Conservation (phyloP, 2,888 invertebrate genomes). For the Tupiocoris notatus region DNA sequence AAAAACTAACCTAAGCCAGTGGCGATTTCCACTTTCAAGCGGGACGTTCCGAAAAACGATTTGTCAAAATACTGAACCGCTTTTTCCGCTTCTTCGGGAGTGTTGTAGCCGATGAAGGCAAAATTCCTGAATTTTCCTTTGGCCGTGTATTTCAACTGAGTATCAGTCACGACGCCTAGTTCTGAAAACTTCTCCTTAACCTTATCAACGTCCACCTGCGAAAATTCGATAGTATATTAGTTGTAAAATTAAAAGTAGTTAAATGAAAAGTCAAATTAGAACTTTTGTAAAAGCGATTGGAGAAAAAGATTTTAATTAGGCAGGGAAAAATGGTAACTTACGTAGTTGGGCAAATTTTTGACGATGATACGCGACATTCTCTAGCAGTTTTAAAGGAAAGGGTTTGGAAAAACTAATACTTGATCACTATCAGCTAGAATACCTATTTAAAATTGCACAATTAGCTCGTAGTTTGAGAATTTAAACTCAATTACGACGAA, state of each 20-base stretch:
- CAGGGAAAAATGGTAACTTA: slow-evolving; percentile 58
- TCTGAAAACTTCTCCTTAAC: slow-evolving; percentile 72
- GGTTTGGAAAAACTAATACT: no score
- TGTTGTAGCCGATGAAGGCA: slow-evolving; percentile 88
- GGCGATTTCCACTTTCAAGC: slow-evolving; percentile 59
- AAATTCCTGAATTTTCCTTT: slow-evolving; percentile 91
- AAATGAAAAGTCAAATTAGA: no score
- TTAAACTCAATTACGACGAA: no score
- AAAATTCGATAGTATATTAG: no score
- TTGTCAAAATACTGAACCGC: slow-evolving; percentile 80
- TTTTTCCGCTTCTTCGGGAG: slow-evolving; percentile 71
- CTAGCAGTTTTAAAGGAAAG: no score
- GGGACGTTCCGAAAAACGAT: slow-evolving; percentile 78
- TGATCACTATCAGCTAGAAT: no score
- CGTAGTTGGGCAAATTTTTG: slow-evolving; percentile 85
- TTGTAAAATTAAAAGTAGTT: no score
- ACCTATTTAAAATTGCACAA: no score
- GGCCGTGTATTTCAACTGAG: slow-evolving; percentile 87
- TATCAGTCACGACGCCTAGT: slow-evolving; percentile 87
- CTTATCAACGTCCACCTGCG: slow-evolving; percentile 66
- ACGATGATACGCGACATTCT: slow-evolving; percentile 85
- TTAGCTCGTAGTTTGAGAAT: no score
- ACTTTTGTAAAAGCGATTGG: background rate
- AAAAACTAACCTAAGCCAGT: slow-evolving; percentile 49
- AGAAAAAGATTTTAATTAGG: background rate